Conservation (phyloP, 2,888 invertebrate genomes). For the Eupeodes latifasciatus region DNA sequence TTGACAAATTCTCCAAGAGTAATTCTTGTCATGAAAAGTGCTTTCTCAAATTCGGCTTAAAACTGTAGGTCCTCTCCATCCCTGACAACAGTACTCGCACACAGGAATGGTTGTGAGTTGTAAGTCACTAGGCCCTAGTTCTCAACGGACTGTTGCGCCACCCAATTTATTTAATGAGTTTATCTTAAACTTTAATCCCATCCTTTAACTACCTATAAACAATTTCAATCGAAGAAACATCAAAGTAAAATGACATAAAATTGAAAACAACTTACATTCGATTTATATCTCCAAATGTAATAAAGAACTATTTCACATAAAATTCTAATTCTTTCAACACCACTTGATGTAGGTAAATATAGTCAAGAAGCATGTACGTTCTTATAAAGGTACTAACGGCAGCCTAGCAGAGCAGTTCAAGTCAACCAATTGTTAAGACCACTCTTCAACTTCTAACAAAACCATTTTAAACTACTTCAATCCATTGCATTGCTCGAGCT, state of each 20-base stretch:
- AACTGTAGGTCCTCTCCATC: no score
- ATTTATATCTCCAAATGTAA: neutral
- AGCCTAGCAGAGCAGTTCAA: neutral
- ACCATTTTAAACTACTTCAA: slow-evolving; percentile 21
- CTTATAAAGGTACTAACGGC: neutral
- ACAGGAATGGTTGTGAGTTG: no score
- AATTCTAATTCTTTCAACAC: slow-evolving; percentile 67
- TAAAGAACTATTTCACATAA: slow-evolving; percentile 31
- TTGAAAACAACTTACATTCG: slow-evolving; percentile 12
- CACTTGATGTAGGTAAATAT: slow-evolving; percentile 43
- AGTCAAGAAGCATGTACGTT: slow-evolving; percentile 47
- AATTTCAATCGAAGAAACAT: neutral
- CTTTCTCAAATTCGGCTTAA: no score
- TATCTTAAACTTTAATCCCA: neutral
- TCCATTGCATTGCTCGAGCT: neutral
- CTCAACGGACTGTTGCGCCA: no score
- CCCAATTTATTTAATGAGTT: no score
- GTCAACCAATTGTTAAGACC: slow-evolving; percentile 29
- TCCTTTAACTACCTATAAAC: neutral
- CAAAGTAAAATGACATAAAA: slow-evolving; percentile 19
- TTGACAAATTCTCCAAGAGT: no score
- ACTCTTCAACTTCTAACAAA: slow-evolving; percentile 36
- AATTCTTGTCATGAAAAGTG: no score
- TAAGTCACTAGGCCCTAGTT: no score
- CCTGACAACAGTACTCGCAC: no score